Conservation (phyloP, 35 echinoderm and acorn worm genomes). For the Stichopus chloronotus region DNA sequence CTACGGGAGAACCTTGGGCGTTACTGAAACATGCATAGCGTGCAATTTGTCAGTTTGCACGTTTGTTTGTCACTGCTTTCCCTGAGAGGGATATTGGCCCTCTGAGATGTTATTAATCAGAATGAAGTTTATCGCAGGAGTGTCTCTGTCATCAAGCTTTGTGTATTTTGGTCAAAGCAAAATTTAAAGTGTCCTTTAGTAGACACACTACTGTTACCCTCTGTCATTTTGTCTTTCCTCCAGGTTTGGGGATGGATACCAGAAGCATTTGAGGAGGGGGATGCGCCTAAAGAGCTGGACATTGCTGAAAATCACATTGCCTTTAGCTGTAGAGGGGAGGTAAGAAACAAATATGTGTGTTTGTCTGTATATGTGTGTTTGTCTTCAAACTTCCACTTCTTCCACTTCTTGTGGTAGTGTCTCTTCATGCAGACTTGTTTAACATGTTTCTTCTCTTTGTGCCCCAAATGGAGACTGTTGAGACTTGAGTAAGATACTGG, state of each 20-base stretch:
- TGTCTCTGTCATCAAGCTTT: too few relatives aligned
- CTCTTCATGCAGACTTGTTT: neutral
- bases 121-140: too few relatives aligned
- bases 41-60: too few relatives aligned
- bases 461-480: neutral
- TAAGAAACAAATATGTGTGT: neutral
- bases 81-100: too few relatives aligned
- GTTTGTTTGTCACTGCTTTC: too few relatives aligned
- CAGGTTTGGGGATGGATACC: slow-evolving; percentile 57
- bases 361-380: neutral
- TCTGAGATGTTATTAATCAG: too few relatives aligned
- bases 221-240: neutral
- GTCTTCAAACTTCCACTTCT: neutral
- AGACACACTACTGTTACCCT: too few relatives aligned
- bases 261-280: neutral
- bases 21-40: too few relatives aligned
- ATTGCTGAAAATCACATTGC: neutral
- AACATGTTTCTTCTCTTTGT: neutral
- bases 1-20: too few relatives aligned
- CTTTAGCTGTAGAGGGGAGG: neutral
- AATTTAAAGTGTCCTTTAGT: too few relatives aligned
- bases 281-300: neutral
- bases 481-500: neutral
- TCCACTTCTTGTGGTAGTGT: neutral
- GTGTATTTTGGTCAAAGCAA: too few relatives aligned